A percentile compares a stretch with the other conserved stretches of the same genome.
These are phyloP conservation scores for Apotomis turbidana DNA, from an alignment of 2,888 invertebrate genomes.

Conservation along the genomic window DNA sequence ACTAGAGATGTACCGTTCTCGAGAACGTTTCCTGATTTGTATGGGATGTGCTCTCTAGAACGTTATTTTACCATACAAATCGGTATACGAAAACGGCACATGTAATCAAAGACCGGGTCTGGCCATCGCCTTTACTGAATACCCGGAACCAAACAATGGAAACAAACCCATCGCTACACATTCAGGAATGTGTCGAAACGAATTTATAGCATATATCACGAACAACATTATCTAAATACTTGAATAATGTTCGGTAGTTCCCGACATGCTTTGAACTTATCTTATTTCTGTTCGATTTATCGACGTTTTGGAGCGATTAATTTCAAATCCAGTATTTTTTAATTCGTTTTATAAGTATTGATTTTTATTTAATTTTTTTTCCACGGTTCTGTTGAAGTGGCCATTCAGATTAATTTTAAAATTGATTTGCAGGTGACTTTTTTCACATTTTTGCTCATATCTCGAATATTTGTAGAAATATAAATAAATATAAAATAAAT, in stretches of 20 bases:
- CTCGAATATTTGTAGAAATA: too few relatives aligned
- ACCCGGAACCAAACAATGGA: background rate
- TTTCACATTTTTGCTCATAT: too few relatives aligned
- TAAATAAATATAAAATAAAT: too few relatives aligned
- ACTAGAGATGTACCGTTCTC: too few relatives aligned
- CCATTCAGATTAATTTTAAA: background rate
- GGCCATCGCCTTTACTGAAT: too few relatives aligned
- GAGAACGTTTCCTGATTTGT: too few relatives aligned
- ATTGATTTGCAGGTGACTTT: too few relatives aligned
- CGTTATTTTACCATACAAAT: too few relatives aligned
- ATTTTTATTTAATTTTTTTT: slow-evolving; percentile 1
- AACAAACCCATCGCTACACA: slow-evolving; percentile 1
- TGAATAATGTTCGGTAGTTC: slow-evolving; percentile 35
- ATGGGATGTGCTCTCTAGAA: too few relatives aligned
- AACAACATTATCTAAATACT: slow-evolving; percentile 38
- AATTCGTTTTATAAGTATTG: slow-evolving; percentile 16
- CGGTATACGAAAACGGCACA: too few relatives aligned
- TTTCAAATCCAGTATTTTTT: slow-evolving; percentile 20
- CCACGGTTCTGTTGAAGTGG: background rate
- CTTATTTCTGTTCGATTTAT: slow-evolving; percentile 22
- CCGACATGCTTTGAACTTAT: slow-evolving; percentile 26
- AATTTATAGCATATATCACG: slow-evolving; percentile 28
- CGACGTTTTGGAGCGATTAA: slow-evolving; percentile 2
- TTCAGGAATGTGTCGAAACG: slow-evolving; percentile 30
- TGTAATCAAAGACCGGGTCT: too few relatives aligned